Base-by-base conservation (phyloP, 2,113 vertebrate species). In the Orycteropus afer region DNA sequence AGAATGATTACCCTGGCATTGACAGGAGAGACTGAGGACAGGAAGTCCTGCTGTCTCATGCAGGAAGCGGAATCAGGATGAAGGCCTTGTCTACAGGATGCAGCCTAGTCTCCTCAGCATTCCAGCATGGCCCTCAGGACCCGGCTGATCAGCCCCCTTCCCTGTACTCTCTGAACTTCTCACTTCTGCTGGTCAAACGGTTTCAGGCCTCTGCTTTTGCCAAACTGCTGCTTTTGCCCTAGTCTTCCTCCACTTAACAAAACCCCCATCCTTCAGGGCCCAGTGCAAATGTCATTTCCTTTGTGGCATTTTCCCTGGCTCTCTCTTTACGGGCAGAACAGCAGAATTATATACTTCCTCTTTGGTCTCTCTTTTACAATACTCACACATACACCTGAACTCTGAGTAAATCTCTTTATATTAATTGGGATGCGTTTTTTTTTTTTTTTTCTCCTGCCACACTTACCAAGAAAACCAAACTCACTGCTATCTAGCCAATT, bases 271-370 rank as follows among this genome's bases (percentile, higher is more conserved):
- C 13, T 49, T 74, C 18, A 27, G 78, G 9, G 4, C 37, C 47
- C 57, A n/a, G 83, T 55, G 69, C 82, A 80, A 67, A 74, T 49
- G 63, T 11, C 67, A 65, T 76, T 79, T 81, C 86, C 86, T 92
- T 71, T 37, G 32, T 45, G 23, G 37, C 11, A 15, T 83, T 40
- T 69, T 80, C 67, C 53, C 63, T 86, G 32, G 77, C 67, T 4
- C 27, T 29, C 47, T 86, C 6, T 27, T 47, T 53, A 7, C 57
- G 0, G 12, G 45, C 18, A 67, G 53, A 27, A 6, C 14, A 59
- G 71, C 77, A n/a, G 77, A 81, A 91, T 86, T 6, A 86, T 73
- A 55, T 76, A 42, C 76, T 47, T 92, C 27, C 63, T 90, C 29
- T 87, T 85, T n/a, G 69, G 61, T 37, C 11, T n/a, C 1, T 22